Conservation (phyloP, 2,888 invertebrate species). For the Plemyria rubiginata region DNA sequence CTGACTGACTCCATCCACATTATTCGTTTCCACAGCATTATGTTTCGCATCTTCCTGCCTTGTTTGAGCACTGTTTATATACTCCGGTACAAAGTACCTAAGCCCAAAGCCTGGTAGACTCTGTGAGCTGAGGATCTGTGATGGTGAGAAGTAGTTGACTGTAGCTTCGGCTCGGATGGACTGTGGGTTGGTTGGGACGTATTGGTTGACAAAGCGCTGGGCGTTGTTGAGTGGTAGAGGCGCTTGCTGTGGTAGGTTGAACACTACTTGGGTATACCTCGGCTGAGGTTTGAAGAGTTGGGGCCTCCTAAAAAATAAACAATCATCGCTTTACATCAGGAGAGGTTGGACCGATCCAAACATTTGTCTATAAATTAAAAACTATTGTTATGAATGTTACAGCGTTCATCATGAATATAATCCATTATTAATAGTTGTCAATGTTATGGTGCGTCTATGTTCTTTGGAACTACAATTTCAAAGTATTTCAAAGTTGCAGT, state of each 20-base stretch:
- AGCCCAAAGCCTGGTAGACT: constrained; percentile 72
- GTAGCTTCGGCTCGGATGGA: constrained; percentile 52
- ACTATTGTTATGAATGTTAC: too few relatives aligned
- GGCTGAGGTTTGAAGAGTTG: constrained; percentile 72
- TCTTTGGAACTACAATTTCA: neutral
- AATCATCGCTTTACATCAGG: neutral
- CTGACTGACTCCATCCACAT: constrained; percentile 51
- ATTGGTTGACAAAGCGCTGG: constrained; percentile 74
- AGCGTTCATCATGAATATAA: neutral
- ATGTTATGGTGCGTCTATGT: neutral
- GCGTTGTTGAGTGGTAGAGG: constrained; percentile 62
- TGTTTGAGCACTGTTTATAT: constrained; percentile 51
- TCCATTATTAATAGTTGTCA: constrained; percentile 6
- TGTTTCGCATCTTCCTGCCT: constrained; percentile 68
- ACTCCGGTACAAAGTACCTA: constrained; percentile 71
- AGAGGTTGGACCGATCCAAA: too few relatives aligned
- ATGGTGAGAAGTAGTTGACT: constrained; percentile 60
- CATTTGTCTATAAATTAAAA: too few relatives aligned
- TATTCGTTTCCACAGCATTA: constrained; percentile 68
- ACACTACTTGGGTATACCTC: constrained; percentile 71
- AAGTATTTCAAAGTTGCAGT: constrained; percentile 8
- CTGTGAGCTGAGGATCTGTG: constrained; percentile 70
- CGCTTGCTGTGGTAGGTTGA: constrained; percentile 49
- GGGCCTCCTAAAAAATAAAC: constrained; percentile 65
- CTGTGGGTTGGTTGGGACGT: constrained; percentile 58